Conservation (phyloP, 2,888 invertebrate species). For the Drosophila atroscutellata region DNA sequence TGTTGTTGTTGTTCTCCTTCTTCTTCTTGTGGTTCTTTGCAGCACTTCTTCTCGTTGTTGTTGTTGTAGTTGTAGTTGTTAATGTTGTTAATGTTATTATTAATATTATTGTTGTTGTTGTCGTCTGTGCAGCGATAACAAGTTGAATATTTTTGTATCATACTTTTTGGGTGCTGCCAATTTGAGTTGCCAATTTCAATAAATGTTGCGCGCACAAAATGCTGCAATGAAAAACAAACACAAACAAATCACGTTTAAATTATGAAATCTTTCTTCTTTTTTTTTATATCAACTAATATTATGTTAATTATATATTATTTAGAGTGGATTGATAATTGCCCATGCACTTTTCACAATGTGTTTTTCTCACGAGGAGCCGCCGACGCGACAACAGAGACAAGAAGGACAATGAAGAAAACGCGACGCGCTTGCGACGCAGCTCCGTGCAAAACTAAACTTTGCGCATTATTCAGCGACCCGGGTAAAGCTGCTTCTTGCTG, state of each 20-base stretch:
- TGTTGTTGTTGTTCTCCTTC: constrained; percentile 5
- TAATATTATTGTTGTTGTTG: constrained; percentile 31
- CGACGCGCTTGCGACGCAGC: constrained; percentile 73
- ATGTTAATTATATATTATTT: neutral
- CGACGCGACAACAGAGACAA: constrained; percentile 1
- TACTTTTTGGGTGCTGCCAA: constrained; percentile 70
- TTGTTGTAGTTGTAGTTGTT: constrained; percentile 16
- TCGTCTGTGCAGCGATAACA: constrained; percentile 54
- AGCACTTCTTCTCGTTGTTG: constrained; percentile 25
- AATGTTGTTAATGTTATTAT: constrained; percentile 15
- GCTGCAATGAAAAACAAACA: constrained; percentile 57
- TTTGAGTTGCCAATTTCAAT: constrained; percentile 38
- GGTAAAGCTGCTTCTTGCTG: constrained; percentile 60
- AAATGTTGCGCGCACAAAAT: constrained; percentile 62
- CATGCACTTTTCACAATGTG: constrained; percentile 28
- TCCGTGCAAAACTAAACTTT: constrained; percentile 80
- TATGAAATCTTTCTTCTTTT: neutral
- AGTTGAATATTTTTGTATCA: constrained; percentile 65
- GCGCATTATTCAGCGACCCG: constrained; percentile 80
- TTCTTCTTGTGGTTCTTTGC: constrained; percentile 1
- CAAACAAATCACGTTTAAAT: constrained; percentile 1
- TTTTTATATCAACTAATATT: neutral
- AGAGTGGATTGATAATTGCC: constrained; percentile 2
- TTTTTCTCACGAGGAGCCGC: neutral
- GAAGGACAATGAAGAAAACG: constrained; percentile 30